Evolutionary conservation across 2,888 invertebrate species (phyloP).

Genomic region (Macrosiphum euphorbiae): DNA sequence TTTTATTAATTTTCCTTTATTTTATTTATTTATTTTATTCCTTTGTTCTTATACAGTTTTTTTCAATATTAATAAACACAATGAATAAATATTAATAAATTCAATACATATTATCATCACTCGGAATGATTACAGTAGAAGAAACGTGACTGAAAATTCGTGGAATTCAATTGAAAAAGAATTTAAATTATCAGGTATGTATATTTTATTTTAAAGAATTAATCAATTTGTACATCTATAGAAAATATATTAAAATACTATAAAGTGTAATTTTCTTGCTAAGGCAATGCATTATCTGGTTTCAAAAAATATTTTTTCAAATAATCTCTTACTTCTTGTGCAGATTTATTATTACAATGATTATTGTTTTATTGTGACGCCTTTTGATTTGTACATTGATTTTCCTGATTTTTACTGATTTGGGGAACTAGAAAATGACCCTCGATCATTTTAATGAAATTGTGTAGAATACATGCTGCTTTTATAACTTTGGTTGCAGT

Average conservation of each 20-base stretch:
- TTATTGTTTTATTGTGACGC: constrained; percentile 34
- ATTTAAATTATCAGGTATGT: constrained; percentile 48
- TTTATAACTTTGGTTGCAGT: constrained; percentile 52
- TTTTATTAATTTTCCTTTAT: too few species aligned
- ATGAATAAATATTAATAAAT: too few species aligned
- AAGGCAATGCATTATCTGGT: constrained; percentile 37
- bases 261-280: constrained; percentile 48
- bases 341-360: constrained; percentile 43
- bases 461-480: constrained; percentile 52
- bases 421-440: constrained; percentile 46
- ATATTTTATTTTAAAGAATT: constrained; percentile 10
- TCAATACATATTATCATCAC: too few species aligned
- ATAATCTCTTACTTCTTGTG: constrained; percentile 43
- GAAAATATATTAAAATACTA: constrained; percentile 26
- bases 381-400: neutral
- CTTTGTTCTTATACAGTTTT: too few species aligned
- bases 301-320: constrained; percentile 47
- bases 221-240: neutral
- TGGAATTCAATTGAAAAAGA: constrained; percentile 40
- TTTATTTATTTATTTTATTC: too few species aligned
- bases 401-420: constrained; percentile 38
- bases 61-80: too few species aligned
- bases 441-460: constrained; percentile 49
- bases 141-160: constrained; percentile 41
- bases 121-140: constrained; percentile 29